Conservation (phyloP, 1,140 invertebrate species). For the Bombyx mandarina region DNA sequence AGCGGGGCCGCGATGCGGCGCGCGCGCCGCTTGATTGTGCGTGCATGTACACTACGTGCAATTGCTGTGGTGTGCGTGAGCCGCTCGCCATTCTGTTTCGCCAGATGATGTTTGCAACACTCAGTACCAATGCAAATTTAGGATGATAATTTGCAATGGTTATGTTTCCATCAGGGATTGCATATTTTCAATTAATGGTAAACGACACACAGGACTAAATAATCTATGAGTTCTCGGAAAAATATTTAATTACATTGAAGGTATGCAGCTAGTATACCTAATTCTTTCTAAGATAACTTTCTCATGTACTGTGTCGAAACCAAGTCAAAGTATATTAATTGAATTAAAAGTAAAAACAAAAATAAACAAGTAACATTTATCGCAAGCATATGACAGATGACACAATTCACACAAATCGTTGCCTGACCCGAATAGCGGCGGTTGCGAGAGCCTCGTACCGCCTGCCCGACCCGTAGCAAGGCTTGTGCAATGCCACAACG, state of each 20-base stretch:
- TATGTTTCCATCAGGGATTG: too few relatives aligned
- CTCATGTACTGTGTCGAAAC: too few relatives aligned
- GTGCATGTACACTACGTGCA: conserved; percentile 43
- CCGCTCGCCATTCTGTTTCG: conserved; percentile 60
- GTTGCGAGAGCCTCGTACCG: conserved; percentile 59
- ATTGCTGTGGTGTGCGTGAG: conserved; percentile 43
- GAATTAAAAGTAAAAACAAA: conserved; percentile 4
- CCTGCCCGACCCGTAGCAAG: conserved; percentile 46
- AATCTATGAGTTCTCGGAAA: too few relatives aligned
- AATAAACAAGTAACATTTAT: conserved; percentile 19
- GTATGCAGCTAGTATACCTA: too few relatives aligned
- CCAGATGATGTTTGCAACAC: conserved; percentile 68
- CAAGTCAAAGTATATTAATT: background rate
- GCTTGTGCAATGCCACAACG: conserved; percentile 57
- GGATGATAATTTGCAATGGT: too few relatives aligned
- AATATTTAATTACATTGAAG: too few relatives aligned
- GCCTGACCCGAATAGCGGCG: conserved; percentile 59
- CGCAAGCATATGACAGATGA: conserved; percentile 53
- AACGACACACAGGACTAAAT: too few relatives aligned
- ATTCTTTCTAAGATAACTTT: too few relatives aligned
- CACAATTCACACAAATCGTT: conserved; percentile 67
- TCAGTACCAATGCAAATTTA: conserved; percentile 20
- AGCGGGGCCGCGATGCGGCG: conserved; percentile 67
- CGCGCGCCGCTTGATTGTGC: conserved; percentile 49
- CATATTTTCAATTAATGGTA: too few relatives aligned